These are phyloP conservation scores for Sebastes aleutianus DNA, from an alignment of 2,797 vertebrate genomes.

Conservation along the genomic window DNA sequence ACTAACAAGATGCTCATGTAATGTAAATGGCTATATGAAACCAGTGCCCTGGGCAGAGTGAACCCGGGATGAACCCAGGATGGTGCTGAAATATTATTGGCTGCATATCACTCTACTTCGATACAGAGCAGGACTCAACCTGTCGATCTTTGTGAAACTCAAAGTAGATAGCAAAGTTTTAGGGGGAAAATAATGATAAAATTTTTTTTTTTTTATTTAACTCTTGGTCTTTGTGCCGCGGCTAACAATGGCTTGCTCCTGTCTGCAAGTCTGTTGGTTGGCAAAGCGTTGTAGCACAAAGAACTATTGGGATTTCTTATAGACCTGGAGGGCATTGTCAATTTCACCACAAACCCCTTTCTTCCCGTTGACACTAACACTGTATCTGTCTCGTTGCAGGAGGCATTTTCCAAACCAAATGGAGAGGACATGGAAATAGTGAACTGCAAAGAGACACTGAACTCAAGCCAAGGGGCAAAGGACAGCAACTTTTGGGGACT, in stretches of 20 bases:
- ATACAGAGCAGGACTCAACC: neutral
- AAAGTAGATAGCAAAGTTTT: neutral
- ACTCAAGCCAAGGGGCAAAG: constrained; percentile 1
- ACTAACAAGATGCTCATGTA: constrained; percentile 55
- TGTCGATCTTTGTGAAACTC: neutral
- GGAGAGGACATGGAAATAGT: constrained; percentile 1
- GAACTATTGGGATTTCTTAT: neutral
- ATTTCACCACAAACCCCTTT: neutral
- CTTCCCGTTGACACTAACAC: neutral
- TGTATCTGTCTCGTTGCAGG: neutral
- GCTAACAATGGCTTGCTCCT: neutral
- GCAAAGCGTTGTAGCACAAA: neutral
- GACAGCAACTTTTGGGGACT: neutral
- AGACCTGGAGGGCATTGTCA: neutral
- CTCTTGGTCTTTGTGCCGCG: accelerated
- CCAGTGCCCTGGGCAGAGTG: neutral
- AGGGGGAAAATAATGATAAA: neutral
- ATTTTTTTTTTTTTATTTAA: neutral
- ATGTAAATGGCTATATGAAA: constrained; percentile 49
- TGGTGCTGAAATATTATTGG: neutral
- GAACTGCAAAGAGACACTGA: constrained; percentile 4
- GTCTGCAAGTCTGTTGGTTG: constrained; percentile 4
- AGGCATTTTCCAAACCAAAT: constrained; percentile 21
- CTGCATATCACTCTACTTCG: neutral
- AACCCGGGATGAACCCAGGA: neutral